Evolutionary conservation across 2,888 invertebrate genomes (phyloP), one percentile per base, ranked within the genome.

Genomic region (Rhynchonema sp.): DNA sequence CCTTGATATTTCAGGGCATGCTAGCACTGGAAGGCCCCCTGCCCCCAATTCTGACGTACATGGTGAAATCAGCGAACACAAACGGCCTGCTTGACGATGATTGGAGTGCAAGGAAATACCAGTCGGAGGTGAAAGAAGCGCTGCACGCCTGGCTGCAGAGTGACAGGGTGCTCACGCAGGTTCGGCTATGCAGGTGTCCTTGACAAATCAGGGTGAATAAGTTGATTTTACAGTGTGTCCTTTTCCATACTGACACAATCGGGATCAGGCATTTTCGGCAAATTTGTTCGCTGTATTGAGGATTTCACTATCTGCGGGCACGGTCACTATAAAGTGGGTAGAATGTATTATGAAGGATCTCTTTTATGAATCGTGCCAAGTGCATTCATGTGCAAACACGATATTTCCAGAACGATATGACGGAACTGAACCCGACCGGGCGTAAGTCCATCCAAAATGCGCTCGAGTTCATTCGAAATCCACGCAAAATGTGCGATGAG

Each of bases 21-120:
- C 78, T 99, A 13, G 98, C 98, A 0, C 74, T 99, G 58, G 98
- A 99, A 75, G 98, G 98, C 0, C 96, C 99, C 76, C 79, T 99
- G 49, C 94, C 98, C 0, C 98, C 98, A 0, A 99, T 99, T 73
- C 78, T 99, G 56, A 96, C 96, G 57, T 98, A 98, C 77, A 98
- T 79, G 96, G 96, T 99, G 46, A 98, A 98, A 74, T 92, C 92
- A 64, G 96, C 66, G 72, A 96, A 98, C 72, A 99, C 96, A 0
- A 96, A 81, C 67, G 80, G 80, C 9, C 73, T 98, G 49, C 77
- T 99, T 55, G 98, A 99, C 73, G 96, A 98, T 71, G 96, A 98
- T 38, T 20, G 20, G 70, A 92, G 30, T 17, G 56, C 38, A 3
- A 9, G 55, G 25, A 52, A 55, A 3, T 38, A 30, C 38, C 61